Conservation (phyloP, 2,797 vertebrate genomes). For the Artibeus lituratus region DNA sequence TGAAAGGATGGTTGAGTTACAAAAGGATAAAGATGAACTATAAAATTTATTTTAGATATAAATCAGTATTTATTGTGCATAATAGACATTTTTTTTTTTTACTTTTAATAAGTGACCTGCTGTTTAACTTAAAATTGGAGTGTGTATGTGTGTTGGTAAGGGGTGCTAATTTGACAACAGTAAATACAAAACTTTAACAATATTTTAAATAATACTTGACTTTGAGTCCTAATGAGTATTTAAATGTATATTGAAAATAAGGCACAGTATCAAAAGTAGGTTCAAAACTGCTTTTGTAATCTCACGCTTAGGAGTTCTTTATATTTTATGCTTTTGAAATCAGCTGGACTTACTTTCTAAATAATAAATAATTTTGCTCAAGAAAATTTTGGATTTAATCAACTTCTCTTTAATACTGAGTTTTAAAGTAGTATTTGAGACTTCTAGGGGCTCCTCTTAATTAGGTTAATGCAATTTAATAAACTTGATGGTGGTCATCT, state of each 20-base stretch:
- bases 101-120: background rate
- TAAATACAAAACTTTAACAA: background rate
- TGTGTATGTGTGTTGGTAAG: background rate
- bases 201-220: background rate
- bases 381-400: background rate
- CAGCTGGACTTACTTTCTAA: background rate
- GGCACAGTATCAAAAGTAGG: background rate
- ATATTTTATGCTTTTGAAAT: background rate
- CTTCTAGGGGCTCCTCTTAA: background rate
- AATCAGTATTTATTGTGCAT: background rate
- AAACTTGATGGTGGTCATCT: background rate
- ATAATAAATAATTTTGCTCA: background rate
- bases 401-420: background rate
- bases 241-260: constrained; percentile 14
- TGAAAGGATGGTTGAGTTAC: background rate
- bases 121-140: background rate
- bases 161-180: background rate
- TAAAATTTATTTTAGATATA: background rate
- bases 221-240: background rate
- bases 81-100: background rate
- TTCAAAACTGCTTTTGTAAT: background rate
- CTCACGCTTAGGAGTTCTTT: background rate
- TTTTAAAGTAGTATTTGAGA: background rate
- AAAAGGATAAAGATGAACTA: background rate
- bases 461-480: background rate